These are phyloP conservation scores for Psittacula cyanocephala DNA, from an alignment of 2,113 vertebrate genomes.

Conservation along the genomic window DNA sequence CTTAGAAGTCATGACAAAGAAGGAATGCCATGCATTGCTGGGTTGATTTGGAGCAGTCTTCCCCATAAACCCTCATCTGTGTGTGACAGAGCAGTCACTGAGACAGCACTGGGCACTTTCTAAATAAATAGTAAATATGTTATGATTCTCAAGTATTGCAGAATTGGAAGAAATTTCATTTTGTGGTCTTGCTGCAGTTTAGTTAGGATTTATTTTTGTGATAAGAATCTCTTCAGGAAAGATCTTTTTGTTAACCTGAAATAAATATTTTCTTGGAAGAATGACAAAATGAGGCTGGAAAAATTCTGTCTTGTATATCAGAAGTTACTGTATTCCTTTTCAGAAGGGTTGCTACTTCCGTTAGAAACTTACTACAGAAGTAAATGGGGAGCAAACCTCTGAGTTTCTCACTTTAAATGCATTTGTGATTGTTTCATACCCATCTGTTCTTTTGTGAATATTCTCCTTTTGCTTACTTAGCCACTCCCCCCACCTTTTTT, in stretches of 20 bases:
- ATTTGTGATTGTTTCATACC: not conserved
- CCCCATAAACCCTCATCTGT: not conserved
- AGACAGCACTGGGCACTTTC: not conserved
- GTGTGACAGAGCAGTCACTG: not conserved
- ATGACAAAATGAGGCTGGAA: not conserved
- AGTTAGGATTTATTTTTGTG: not conserved
- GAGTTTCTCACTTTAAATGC: not conserved
- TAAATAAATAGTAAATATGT: not conserved
- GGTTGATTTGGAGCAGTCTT: not conserved
- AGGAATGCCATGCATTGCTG: not conserved
- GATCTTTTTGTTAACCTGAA: not conserved
- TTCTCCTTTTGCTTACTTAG: not conserved
- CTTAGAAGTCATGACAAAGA: not conserved
- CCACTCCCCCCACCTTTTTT: not conserved
- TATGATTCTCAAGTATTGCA: not conserved
- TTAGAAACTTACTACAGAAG: not conserved
- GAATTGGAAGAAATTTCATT: not conserved
- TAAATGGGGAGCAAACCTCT: not conserved
- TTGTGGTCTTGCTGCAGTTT: not conserved
- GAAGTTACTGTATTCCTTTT: not conserved
- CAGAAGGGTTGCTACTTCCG: not conserved
- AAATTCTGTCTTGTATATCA: not conserved
- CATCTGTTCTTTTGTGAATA: not conserved
- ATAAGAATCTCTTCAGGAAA: not conserved
- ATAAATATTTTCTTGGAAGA: not conserved